Conservation (phyloP, 2,797 vertebrate species). For the Poeciliopsis gracilis region DNA sequence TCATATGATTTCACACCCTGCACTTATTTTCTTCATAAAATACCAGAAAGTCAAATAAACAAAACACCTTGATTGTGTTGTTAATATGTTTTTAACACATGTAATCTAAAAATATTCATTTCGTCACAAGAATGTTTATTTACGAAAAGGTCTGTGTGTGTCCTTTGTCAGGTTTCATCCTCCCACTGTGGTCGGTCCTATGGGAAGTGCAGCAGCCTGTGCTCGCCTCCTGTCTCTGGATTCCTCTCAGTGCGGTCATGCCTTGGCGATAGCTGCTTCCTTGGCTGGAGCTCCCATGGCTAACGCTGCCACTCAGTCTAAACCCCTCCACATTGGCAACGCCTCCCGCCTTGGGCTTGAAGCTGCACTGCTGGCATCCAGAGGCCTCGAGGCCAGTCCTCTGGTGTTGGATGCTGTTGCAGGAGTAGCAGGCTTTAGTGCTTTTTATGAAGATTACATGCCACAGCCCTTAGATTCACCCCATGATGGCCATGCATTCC, state of each 20-base stretch:
- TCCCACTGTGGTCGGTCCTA: constrained; percentile 83
- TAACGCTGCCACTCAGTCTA: constrained; percentile 90
- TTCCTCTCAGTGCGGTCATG: constrained; percentile 83
- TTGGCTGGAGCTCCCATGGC: constrained; percentile 91
- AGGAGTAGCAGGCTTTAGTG: constrained; percentile 86
- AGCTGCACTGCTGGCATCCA: constrained; percentile 86
- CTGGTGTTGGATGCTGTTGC: constrained; percentile 83
- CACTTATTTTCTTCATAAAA: constrained; percentile 40
- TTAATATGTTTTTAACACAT: neutral
- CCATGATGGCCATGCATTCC: constrained; percentile 73
- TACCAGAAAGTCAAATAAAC: neutral
- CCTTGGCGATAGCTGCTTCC: constrained; percentile 82
- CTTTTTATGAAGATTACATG: constrained; percentile 75
- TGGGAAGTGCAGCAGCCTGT: constrained; percentile 89
- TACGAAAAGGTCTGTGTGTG: constrained; percentile 12
- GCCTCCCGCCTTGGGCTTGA: constrained; percentile 87
- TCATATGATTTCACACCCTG: constrained; percentile 40
- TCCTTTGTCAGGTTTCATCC: constrained; percentile 84
- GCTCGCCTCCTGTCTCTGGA: constrained; percentile 85
- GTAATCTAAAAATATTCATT: neutral
- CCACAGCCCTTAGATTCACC: constrained; percentile 74
- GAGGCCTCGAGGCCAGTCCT: constrained; percentile 85
- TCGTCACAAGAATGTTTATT: neutral
- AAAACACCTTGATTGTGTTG: constrained; percentile 8
- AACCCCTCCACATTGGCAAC: constrained; percentile 88